Evolutionary conservation across 2,888 invertebrate genomes (phyloP).

Genomic region (Spisula solida): DNA sequence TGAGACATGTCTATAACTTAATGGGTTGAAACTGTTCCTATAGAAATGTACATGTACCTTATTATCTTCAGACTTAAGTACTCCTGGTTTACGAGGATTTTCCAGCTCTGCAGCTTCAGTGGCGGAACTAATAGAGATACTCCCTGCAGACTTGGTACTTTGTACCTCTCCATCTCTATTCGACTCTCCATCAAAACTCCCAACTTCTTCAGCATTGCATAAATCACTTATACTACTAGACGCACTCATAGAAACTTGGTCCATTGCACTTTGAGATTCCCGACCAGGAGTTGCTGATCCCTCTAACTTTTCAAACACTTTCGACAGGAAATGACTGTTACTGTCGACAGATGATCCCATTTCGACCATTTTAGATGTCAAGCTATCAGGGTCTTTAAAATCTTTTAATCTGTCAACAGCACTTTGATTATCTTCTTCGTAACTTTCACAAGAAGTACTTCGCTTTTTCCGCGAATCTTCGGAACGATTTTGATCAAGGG

Average conservation of each 20-base stretch:
- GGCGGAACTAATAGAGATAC: constrained; percentile 81
- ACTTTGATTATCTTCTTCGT: constrained; percentile 78
- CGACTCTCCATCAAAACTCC: constrained; percentile 58
- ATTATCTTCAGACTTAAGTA: constrained; percentile 59
- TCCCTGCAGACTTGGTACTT: constrained; percentile 71
- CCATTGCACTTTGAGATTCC: constrained; percentile 67
- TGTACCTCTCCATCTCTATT: constrained; percentile 65
- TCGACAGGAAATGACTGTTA: constrained; percentile 80
- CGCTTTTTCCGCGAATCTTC: constrained; percentile 56
- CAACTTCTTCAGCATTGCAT: constrained; percentile 73
- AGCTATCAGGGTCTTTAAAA: constrained; percentile 84
- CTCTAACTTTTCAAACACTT: constrained; percentile 68
- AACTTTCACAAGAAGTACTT: constrained; percentile 77
- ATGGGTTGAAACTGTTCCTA: neutral
- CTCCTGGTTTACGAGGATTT: constrained; percentile 49
- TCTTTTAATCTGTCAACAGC: constrained; percentile 81
- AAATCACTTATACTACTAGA: constrained; percentile 83
- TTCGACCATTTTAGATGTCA: constrained; percentile 80
- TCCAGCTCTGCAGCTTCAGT: constrained; percentile 73
- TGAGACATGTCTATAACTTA: too few species aligned
- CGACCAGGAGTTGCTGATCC: constrained; percentile 59
- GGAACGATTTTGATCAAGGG: constrained; percentile 52
- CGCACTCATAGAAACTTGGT: constrained; percentile 72
- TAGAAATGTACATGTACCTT: constrained; percentile 18
- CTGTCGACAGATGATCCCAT: constrained; percentile 85